phyloP scores from a whole-genome alignment of 2,113 vertebrate genomes.

The Sitta europaea region DNA sequence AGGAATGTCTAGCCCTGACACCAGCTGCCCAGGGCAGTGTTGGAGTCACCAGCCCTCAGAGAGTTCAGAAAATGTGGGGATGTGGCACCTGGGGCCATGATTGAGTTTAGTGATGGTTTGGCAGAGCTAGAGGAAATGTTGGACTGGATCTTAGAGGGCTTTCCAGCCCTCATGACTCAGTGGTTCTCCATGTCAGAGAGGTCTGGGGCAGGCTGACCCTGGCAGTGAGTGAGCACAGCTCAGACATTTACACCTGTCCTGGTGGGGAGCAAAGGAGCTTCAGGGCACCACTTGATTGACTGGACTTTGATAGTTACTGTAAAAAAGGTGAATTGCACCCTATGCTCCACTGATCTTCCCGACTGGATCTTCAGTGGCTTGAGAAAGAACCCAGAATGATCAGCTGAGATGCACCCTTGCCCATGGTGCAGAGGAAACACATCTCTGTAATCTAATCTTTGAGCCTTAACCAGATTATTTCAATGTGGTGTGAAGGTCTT shows the following conservation, averaged over 20 bases:
- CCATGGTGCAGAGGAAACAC: neutral
- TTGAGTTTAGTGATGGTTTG: neutral
- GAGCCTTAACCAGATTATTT: neutral
- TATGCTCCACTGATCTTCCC: neutral
- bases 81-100: neutral
- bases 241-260: neutral
- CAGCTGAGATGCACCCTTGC: neutral
- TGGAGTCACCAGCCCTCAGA: neutral
- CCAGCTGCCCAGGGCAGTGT: too few relatives aligned
- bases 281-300: neutral
- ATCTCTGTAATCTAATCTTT: neutral
- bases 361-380: neutral
- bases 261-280: neutral
- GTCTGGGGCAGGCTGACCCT: neutral
- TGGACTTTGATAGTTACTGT: neutral
- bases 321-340: neutral
- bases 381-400: neutral
- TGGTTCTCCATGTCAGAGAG: neutral
- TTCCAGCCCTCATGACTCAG: neutral
- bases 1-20: neutral
- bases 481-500: neutral
- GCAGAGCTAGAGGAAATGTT: neutral
- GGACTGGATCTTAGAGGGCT: fast-evolving
- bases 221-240: neutral
- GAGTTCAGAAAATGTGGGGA: neutral